Evolutionary conservation across 2,113 vertebrate genomes (phyloP).

Genomic region (Nematolebias whitei): DNA sequence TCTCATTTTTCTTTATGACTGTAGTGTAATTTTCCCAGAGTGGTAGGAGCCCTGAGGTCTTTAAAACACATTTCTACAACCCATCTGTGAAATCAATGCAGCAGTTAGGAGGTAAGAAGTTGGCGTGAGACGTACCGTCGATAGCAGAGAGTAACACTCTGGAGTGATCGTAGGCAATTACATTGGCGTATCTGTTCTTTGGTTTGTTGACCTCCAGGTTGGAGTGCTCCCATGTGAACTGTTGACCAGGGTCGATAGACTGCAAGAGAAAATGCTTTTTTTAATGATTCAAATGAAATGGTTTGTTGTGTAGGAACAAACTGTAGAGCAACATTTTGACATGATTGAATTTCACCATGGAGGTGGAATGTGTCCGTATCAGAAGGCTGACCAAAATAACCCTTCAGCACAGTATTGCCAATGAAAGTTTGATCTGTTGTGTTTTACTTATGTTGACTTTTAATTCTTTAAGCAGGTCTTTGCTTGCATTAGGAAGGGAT

Average conservation of each 20-base stretch:
- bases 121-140: constrained; percentile 85
- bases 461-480: neutral
- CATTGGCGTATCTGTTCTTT: constrained; percentile 99
- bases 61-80: neutral
- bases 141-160: constrained; percentile 94
- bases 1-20: neutral
- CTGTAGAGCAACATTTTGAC: neutral
- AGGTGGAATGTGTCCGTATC: neutral
- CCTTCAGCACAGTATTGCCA: constrained; percentile 3
- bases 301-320: neutral
- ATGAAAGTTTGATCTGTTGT: too few species aligned
- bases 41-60: constrained; percentile 19
- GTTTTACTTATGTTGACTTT: neutral
- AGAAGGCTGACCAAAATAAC: constrained; percentile 8
- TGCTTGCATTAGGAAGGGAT: constrained; percentile 3
- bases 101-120: constrained; percentile 19
- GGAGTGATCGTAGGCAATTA: constrained; percentile 98
- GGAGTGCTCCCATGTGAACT: constrained; percentile 99
- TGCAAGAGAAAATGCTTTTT: constrained; percentile 74
- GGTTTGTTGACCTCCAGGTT: constrained; percentile 99
- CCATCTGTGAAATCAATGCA: constrained; percentile 28
- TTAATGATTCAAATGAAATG: constrained; percentile 16
- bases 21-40: constrained; percentile 24
- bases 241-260: constrained; percentile 97
- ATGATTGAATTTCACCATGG: neutral